Evolutionary conservation across 2,113 vertebrate genomes (phyloP), one percentile per base, ranked within the genome.

Genomic region (Amia ocellicauda): DNA sequence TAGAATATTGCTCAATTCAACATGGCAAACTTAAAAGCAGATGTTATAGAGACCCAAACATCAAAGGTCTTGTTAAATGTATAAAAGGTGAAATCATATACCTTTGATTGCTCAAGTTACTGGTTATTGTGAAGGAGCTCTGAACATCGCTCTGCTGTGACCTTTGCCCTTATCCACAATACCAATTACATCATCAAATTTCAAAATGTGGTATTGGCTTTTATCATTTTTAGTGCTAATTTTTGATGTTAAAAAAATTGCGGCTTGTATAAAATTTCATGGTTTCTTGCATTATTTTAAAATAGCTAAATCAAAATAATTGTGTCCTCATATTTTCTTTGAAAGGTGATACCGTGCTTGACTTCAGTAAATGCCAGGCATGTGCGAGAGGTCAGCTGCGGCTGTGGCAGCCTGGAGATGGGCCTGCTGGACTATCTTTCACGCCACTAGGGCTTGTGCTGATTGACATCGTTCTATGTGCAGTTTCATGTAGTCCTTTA

Each of bases 81-180:
- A 82, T 64, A 77, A 67, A 77, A 76, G 73, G 70, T 85, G 82
- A 86, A 85, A 88, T 83, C 64, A 82, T 75, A 88, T 77, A 79
- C 76, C 70, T 80, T 68, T 85, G 79, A 85, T 86, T 83, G 72
- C 71, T 68, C 53, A 64, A 67, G 76, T 81, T 50, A 62, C 75
- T 83, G 77, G 69, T 78, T 84, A 80, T 77, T 77, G 71, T 79
- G 83, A 83, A 83, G 76, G 23, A 70, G 73, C 68, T 65, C 52
- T 28, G 67, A 75, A 81, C 72, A 79, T 76, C 62, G 73, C 71
- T 78, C 67, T 71, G 66, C 67, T 62, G 59, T 71, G 70, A 76
- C 74, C 76, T 67, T 58, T 84, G 82, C 81, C 81, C 80, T 76
- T 67, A 67, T 68, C 65, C 76, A 71, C 64, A 59, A 61, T 45